Conservation (phyloP, 2,113 vertebrate genomes). For the Scolopax mira region DNA sequence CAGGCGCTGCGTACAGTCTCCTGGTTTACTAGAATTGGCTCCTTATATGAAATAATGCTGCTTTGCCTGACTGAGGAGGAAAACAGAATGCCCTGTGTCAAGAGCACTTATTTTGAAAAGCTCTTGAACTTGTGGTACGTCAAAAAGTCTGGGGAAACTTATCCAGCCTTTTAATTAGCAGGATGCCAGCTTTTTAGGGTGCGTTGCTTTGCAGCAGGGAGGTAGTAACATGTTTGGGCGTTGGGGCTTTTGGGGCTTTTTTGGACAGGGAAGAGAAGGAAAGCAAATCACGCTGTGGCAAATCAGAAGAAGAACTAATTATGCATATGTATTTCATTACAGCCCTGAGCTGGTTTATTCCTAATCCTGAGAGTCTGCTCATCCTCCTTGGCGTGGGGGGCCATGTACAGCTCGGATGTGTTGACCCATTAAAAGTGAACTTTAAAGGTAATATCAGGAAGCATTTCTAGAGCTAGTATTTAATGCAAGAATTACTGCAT, state of each 20-base stretch:
- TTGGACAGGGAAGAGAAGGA: not conserved
- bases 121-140: slow-evolving; percentile 31
- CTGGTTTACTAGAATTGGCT: not conserved
- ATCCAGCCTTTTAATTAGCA: not conserved
- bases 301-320: slow-evolving; percentile 2
- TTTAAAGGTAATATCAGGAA: not conserved
- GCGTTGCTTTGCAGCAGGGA: not conserved
- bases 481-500: not conserved
- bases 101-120: slow-evolving; percentile 35
- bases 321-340: not conserved
- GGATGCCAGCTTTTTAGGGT: not conserved
- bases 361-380: not conserved
- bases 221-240: not conserved
- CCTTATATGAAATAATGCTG: not conserved
- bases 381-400: not conserved
- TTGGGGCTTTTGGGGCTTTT: not conserved
- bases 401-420: not conserved
- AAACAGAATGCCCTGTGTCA: not conserved
- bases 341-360: not conserved
- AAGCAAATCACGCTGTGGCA: not conserved
- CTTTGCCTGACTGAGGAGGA: not conserved
- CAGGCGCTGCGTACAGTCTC: fast-evolving
- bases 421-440: not conserved
- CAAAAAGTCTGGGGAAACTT: slow-evolving; percentile 10
- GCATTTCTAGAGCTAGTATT: not conserved